These are phyloP conservation scores for Bellardia bayeri DNA, from an alignment of 2,888 invertebrate species.

Conservation along the genomic window DNA sequence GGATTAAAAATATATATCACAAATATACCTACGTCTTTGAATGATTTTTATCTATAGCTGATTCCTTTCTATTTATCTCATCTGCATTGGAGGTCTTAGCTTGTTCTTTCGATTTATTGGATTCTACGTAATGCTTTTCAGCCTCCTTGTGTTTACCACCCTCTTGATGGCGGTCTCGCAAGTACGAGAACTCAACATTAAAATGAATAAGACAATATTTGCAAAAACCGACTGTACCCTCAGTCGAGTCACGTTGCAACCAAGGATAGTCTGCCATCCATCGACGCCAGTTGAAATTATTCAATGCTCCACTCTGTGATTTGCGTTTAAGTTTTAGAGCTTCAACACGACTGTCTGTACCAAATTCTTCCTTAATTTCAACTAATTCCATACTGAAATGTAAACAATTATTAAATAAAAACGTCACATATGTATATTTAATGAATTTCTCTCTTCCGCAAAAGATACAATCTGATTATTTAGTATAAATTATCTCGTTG, in stretches of 20 bases:
- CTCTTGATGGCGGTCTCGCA: conserved; percentile 78
- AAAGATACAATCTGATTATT: too few species aligned
- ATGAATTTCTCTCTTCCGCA: too few species aligned
- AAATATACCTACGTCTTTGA: conserved; percentile 42
- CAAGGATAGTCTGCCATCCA: conserved; percentile 77
- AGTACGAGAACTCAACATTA: conserved; percentile 79
- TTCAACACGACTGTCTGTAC: conserved; percentile 75
- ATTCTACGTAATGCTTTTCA: conserved; percentile 37
- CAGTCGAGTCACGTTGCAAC: conserved; percentile 76
- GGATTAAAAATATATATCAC: neutral
- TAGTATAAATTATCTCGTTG: too few species aligned
- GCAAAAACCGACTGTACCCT: conserved; percentile 77
- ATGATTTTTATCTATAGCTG: neutral
- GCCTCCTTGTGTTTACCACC: conserved; percentile 74
- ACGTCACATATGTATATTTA: neutral
- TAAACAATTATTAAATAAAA: neutral
- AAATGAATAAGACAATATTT: conserved; percentile 77
- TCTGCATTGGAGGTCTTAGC: neutral
- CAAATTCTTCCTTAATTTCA: conserved; percentile 79
- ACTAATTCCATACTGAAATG: conserved; percentile 59
- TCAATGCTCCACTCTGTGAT: conserved; percentile 76
- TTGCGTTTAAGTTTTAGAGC: conserved; percentile 77
- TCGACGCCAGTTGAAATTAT: conserved; percentile 79
- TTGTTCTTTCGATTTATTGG: conserved; percentile 7
- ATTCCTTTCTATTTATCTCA: conserved; percentile 40